Conservation (phyloP, 1,140 invertebrate genomes). For the Artemia franciscana region DNA sequence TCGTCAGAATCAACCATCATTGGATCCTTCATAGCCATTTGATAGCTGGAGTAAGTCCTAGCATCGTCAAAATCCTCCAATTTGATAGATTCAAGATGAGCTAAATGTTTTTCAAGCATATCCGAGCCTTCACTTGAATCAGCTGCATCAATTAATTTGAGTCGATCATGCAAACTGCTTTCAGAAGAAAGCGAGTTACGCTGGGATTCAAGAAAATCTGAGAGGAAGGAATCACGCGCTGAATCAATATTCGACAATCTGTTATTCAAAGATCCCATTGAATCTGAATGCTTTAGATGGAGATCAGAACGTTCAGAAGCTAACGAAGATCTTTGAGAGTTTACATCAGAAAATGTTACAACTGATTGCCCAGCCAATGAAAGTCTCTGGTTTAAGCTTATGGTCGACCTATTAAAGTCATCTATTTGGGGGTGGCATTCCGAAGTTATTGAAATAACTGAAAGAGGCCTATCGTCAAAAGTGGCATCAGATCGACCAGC, state of each 20-base stretch:
- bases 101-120: slow-evolving; percentile 7
- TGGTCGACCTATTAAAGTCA: neutral
- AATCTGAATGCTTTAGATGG: neutral
- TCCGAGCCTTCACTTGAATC: neutral
- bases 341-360: neutral
- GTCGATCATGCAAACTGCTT: neutral
- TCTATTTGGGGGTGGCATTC: neutral
- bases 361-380: neutral
- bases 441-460: neutral
- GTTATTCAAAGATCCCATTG: neutral
- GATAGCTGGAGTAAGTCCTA: slow-evolving; percentile 52
- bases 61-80: slow-evolving; percentile 28
- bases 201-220: neutral
- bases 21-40: slow-evolving; percentile 64
- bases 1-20: slow-evolving; percentile 16
- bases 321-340: neutral
- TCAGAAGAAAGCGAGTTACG: neutral
- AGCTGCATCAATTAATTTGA: neutral
- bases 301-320: neutral
- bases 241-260: neutral
- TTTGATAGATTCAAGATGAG: slow-evolving; percentile 7
- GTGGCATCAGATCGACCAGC: neutral
- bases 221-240: neutral
- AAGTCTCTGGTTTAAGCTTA: neutral
- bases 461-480: neutral